Evolutionary conservation across 1,140 invertebrate species (phyloP).

Genomic region (Himalopsyche phryganea): DNA sequence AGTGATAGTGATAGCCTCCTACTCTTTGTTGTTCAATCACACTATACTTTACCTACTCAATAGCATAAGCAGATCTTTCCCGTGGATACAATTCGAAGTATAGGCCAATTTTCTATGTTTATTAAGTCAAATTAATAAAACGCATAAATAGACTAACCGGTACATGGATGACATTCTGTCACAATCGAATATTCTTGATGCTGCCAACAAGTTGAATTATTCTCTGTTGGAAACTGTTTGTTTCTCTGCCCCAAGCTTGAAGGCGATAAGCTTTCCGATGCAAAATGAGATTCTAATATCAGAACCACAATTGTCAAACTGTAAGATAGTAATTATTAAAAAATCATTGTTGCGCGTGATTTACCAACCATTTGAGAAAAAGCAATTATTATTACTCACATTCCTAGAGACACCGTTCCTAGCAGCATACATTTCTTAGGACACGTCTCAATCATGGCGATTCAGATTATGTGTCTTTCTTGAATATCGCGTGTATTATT

Average conservation of each 20-base stretch:
- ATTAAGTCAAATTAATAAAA: no score
- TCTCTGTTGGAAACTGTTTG: constrained; percentile 64
- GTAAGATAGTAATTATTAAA: constrained; percentile 34
- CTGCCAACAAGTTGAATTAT: constrained; percentile 70
- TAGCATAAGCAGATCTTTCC: no score
- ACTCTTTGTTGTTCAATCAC: no score
- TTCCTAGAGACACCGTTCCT: constrained; percentile 58
- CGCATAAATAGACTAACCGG: no score
- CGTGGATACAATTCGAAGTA: no score
- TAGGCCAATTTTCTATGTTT: no score
- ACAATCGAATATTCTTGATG: constrained; percentile 67
- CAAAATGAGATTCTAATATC: constrained; percentile 74
- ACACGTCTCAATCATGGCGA: constrained; percentile 64
- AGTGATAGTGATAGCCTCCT: no score
- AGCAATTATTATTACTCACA: constrained; percentile 47
- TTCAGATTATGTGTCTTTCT: not conserved
- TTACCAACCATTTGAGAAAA: not conserved
- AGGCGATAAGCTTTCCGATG: constrained; percentile 50
- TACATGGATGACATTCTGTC: constrained; percentile 75
- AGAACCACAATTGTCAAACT: constrained; percentile 74
- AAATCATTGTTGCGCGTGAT: not conserved
- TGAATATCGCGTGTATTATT: no score
- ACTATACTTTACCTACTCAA: no score
- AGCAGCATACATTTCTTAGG: constrained; percentile 66
- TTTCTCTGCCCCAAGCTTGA: constrained; percentile 48